Evolutionary conservation across 2,797 vertebrate species (phyloP).

Genomic region (Tinamus major): DNA sequence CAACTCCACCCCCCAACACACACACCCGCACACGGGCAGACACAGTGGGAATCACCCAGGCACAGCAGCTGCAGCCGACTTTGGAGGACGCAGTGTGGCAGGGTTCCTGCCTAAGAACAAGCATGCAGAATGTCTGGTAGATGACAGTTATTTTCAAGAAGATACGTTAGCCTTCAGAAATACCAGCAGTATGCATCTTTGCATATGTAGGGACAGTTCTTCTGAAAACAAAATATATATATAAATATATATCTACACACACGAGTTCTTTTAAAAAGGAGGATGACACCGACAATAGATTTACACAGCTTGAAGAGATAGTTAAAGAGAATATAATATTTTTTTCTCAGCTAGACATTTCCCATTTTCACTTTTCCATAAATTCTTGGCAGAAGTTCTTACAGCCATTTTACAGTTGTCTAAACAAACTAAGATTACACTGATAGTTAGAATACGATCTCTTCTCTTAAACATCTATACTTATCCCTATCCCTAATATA

Average conservation of each 20-base stretch:
- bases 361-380: conserved; percentile 30
- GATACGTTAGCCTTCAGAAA: background rate
- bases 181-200: background rate
- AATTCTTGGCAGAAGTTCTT: conserved; percentile 29
- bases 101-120: background rate
- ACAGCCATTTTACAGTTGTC: background rate
- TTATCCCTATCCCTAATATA: background rate
- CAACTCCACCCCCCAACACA: no score
- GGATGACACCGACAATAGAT: background rate
- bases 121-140: background rate
- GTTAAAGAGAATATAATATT: background rate
- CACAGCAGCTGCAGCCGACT: background rate
- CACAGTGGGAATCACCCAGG: background rate
- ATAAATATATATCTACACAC: background rate
- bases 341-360: conserved; percentile 17
- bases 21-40: background rate
- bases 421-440: background rate
- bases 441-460: background rate
- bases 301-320: conserved; percentile 6
- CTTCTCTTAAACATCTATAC: background rate
- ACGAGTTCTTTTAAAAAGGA: conserved; percentile 20
- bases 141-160: background rate
- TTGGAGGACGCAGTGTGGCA: background rate
- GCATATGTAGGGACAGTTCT: background rate
- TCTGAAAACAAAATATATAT: background rate